Evolutionary conservation across 2,113 vertebrate genomes (phyloP).

Genomic region (Paralichthys olivaceus): DNA sequence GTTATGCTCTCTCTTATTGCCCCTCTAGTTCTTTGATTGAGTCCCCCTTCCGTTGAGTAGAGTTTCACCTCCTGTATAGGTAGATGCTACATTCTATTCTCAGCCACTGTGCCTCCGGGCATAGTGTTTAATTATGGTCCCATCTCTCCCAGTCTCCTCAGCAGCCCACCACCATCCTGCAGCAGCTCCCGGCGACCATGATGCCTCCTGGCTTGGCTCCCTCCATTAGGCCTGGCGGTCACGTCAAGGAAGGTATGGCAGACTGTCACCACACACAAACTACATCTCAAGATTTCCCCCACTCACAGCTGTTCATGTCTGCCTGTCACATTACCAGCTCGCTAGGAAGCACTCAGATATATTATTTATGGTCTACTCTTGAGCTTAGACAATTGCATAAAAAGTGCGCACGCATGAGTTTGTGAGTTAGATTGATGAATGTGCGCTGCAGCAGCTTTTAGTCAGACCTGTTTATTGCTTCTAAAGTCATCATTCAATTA

Average conservation of each 20-base stretch:
- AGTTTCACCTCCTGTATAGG: conserved; percentile 12
- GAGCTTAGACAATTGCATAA: conserved; percentile 27
- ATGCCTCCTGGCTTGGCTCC: conserved; percentile 47
- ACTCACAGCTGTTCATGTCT: conserved; percentile 27
- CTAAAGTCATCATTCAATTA: background rate
- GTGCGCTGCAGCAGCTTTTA: background rate
- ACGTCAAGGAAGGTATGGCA: conserved; percentile 74
- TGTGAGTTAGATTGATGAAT: background rate
- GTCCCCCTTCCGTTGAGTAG: background rate
- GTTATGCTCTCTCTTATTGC: too few relatives aligned
- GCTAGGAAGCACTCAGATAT: conserved; percentile 43
- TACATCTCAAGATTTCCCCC: conserved; percentile 51
- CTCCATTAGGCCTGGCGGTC: conserved; percentile 53
- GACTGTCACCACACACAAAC: conserved; percentile 64
- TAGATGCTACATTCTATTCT: conserved; percentile 43
- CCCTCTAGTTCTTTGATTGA: too few relatives aligned
- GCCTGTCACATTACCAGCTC: conserved; percentile 54
- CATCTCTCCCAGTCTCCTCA: conserved; percentile 46
- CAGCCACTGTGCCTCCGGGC: conserved; percentile 60
- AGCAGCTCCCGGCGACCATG: conserved; percentile 66
- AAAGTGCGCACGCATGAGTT: conserved; percentile 17
- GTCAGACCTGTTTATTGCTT: conserved; percentile 5
- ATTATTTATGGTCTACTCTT: conserved; percentile 62
- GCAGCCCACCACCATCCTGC: conserved; percentile 72
- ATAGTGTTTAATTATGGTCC: conserved; percentile 68